A percentile compares a stretch with the other conserved stretches of the same genome.
Evolutionary conservation across 2,888 invertebrate genomes (phyloP).

Genomic region (Maniola hyperantus): DNA sequence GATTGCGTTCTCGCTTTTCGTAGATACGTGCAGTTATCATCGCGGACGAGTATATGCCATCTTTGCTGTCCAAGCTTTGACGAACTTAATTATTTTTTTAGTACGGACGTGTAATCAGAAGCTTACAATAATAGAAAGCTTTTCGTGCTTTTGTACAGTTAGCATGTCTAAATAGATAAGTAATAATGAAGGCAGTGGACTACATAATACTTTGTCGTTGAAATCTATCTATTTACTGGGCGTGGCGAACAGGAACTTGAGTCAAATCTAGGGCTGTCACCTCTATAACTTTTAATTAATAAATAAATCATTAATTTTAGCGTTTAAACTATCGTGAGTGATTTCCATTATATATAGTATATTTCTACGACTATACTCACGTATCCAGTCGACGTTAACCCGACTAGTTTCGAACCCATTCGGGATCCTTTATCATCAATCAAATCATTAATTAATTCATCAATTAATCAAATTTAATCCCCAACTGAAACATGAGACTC

Average conservation of each 20-base stretch:
- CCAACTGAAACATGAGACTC: background rate
- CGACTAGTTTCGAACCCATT: no score
- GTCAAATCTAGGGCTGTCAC: constrained; percentile 20
- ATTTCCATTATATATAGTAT: no score
- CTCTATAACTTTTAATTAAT: background rate
- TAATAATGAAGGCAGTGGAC: constrained; percentile 19
- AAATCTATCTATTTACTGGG: constrained; percentile 21
- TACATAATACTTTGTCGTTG: constrained; percentile 17
- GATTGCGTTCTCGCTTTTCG: no score
- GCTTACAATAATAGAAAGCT: constrained; percentile 14
- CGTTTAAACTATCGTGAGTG: no score
- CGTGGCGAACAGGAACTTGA: constrained; percentile 25
- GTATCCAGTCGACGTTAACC: no score
- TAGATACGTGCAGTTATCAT: no score
- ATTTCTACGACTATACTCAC: no score
- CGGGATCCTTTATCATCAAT: no score
- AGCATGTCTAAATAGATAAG: constrained; percentile 15
- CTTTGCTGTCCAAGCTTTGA: background rate
- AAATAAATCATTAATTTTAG: background rate
- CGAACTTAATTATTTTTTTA: background rate
- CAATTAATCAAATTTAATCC: no score
- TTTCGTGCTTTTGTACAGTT: constrained; percentile 11
- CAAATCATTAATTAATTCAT: no score
- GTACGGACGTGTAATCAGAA: background rate
- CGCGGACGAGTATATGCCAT: no score